Base-by-base conservation (phyloP, 37 sponge, comb jelly and placozoan species). In the Agelas oroides region DNA sequence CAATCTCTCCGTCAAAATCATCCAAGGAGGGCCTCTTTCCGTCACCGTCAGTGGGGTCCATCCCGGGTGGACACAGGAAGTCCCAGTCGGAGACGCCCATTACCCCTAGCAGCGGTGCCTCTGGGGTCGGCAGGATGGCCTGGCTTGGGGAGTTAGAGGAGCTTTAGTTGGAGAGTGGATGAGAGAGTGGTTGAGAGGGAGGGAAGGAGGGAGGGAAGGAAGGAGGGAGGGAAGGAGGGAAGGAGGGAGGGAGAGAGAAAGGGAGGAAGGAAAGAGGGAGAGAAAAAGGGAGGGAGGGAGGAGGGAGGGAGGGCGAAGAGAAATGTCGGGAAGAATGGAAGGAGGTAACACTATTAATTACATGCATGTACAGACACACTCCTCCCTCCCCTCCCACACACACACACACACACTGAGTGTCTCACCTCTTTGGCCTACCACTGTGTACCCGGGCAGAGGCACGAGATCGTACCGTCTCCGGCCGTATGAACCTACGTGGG, bases 1-100 rank as follows among this genome's bases (percentile, higher is more conserved):
- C 87, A 15, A 93, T 75, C 67, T 93, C 86, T 71, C 90, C 81
- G 53, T 93, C 94, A 81, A 93, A 93, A 60, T 89, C 94, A 18
- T 93, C 94, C 78, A 93, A 74, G 1, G 94, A 82, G 19, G 94
- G 94, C 58, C 81, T 65, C 12, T 84, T 78, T 34, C 46, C 31
- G 23, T 84, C 84, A 66, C 2, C 28, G 14, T 55, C 31, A 54
- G 65, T 19, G 15, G 82, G 72, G 2, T 33, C 28, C 66, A 38
- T 41, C 1, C 41, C 41, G 1, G 71, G 70, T 21, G 93, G 85
- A 18, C 62, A 28, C 30, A 92, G 88, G 77, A 92, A 92, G 60
- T 88, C 84, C 93, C 93, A 92, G 77, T 92, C 93, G 25, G 88
- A 71, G 37, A 84, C 59, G 34, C 93, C 88, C 61, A 80, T 88